Conservation (phyloP, 2,888 invertebrate species). For the Ferdinandea cuprea region DNA sequence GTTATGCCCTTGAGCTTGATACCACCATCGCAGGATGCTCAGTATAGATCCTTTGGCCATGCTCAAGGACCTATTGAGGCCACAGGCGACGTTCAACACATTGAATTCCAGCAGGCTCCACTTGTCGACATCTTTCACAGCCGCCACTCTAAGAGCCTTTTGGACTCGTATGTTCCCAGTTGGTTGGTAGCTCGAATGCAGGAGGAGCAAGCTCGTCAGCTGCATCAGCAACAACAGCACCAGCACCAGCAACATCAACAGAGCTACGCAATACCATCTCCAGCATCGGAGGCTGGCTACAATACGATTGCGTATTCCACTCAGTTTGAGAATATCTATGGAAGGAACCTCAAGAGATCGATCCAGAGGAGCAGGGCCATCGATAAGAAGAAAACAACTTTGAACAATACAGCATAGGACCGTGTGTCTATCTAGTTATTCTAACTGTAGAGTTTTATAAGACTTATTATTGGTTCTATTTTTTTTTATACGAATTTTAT, state of each 20-base stretch:
- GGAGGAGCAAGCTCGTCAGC: conserved; percentile 46
- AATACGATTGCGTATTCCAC: conserved; percentile 78
- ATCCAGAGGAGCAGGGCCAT: conserved; percentile 18
- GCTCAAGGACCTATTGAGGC: neutral
- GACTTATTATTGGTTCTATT: conserved; percentile 52
- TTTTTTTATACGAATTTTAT: conserved; percentile 31
- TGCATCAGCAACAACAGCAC: conserved; percentile 78
- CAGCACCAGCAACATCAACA: conserved; percentile 70
- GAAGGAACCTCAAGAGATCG: conserved; percentile 64
- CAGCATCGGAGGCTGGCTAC: conserved; percentile 75
- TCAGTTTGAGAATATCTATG: conserved; percentile 76
- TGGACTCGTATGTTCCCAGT: conserved; percentile 86
- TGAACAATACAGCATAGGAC: conserved; percentile 27
- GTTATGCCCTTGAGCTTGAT: conserved; percentile 49
- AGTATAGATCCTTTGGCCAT: conserved; percentile 45
- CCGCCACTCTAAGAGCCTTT: conserved; percentile 83
- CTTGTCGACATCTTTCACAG: conserved; percentile 79
- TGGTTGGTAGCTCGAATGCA: conserved; percentile 81
- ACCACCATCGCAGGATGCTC: conserved; percentile 18
- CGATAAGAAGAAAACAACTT: conserved; percentile 9
- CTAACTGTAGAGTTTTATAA: conserved; percentile 48
- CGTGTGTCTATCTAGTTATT: conserved; percentile 17
- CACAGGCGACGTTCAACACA: neutral
- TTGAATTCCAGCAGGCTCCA: conserved; percentile 74
- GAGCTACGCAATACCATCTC: conserved; percentile 75